Evolutionary conservation across 2,888 invertebrate genomes (phyloP), one percentile per base, ranked within the genome.

Genomic region (Dasypogon diadema): DNA sequence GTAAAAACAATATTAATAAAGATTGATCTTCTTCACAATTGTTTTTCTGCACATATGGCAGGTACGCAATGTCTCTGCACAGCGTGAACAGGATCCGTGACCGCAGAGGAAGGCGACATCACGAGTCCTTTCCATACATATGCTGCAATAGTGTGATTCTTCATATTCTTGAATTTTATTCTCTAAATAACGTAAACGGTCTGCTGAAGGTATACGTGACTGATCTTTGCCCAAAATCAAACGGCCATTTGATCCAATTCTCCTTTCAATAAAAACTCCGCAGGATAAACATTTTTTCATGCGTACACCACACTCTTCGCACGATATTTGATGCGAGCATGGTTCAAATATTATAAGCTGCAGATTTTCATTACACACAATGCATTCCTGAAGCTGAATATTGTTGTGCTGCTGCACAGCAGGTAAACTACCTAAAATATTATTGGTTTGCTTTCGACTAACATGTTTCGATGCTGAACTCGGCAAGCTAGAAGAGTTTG

Each of bases 61-160:
- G 18, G 91, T 92, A 82, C 91, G 91, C 37, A 96, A 87, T 0
- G 95, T 92, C 78, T 92, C 91, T 0, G 95, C 92, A 83, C 96
- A 96, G 80, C 90, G 90, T 72, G 92, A 91, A 84, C 96, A 96
- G 12, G 95, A 92, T 21, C 92, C 92, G 82, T 96, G 96, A 1
- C 96, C 96, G 82, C 96, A 96, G n/a, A 95, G 87, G 84, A 96
- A 96, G 21, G 92, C 95, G 18, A 95, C 92, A 82, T 94, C 93
- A 42, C 92, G 88, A 77, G 91, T 89, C 37, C 93, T 88, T 82
- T 96, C 95, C 95, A 96, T 94, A 84, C 96, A 96, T 80, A 96
- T 95, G 74, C 93, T 91, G 82, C 96, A 96, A 83, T 92, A 91
- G 81, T 93, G 92, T 16, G 93, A 92, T 82, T 96, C 95, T 83